Conservation (phyloP, 2,113 vertebrate species). For the Fregetta grallaria region DNA sequence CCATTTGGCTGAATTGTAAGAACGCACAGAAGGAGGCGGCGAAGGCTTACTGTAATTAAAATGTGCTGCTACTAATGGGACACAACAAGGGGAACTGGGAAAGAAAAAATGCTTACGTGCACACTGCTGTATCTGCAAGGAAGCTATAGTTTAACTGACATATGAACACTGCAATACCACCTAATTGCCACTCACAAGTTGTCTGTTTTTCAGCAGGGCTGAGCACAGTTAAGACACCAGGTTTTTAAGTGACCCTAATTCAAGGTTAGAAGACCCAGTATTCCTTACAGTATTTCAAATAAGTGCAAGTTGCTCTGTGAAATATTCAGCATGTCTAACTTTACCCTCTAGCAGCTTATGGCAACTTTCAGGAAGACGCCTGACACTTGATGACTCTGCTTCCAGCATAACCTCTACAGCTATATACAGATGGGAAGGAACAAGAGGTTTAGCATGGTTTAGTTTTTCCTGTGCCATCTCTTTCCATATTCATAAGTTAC, state of each 20-base stretch:
- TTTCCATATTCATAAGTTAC: conserved; percentile 3
- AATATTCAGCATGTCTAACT: neutral
- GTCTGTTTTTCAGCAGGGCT: neutral
- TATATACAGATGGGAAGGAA: neutral
- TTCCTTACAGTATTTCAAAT: neutral
- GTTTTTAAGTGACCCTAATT: neutral
- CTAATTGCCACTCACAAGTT: neutral
- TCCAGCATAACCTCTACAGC: neutral
- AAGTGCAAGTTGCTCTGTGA: neutral
- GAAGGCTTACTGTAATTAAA: neutral
- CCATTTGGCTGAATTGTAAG: conserved; percentile 23
- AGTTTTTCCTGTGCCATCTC: neutral
- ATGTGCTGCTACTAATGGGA: conserved; percentile 11
- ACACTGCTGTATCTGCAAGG: neutral
- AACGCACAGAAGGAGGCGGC: conserved; percentile 26
- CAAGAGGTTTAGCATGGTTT: neutral
- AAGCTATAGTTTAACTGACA: neutral
- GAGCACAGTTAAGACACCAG: neutral
- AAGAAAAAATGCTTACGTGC: conserved; percentile 1
- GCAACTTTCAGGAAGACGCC: neutral
- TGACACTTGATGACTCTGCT: neutral
- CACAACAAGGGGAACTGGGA: neutral
- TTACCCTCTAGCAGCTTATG: neutral
- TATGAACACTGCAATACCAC: fast-evolving
- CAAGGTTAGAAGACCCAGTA: neutral